A percentile compares a stretch with the other conserved stretches of the same genome.
These are phyloP conservation scores for Leucophenga maculata DNA, from an alignment of 2,888 invertebrate genomes.

Conservation along the genomic window DNA sequence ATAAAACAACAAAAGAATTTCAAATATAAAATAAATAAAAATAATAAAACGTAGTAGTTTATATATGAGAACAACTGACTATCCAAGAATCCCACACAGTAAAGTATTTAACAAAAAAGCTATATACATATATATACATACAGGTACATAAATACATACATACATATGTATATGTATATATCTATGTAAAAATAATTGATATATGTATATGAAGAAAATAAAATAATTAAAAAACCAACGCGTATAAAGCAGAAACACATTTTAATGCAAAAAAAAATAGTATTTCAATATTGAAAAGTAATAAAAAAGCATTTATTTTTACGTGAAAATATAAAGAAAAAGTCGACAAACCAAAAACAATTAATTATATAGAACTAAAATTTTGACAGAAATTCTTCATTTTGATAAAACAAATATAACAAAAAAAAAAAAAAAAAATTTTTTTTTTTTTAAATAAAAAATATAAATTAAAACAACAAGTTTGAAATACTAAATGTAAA, in stretches of 20 bases:
- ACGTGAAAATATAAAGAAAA: conserved; percentile 9
- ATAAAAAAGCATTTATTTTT: conserved; percentile 22
- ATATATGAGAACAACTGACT: conserved; percentile 18
- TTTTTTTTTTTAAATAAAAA: not conserved
- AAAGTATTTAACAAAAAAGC: conserved; percentile 18
- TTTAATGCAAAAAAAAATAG: not conserved
- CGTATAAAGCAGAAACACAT: not conserved
- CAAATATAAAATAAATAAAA: not conserved
- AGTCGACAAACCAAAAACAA: not conserved
- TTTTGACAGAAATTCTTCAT: conserved; percentile 9
- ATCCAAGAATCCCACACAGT: conserved; percentile 21
- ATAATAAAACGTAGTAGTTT: not conserved
- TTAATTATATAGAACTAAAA: conserved; percentile 6
- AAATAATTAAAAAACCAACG: not conserved
- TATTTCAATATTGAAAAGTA: conserved; percentile 1
- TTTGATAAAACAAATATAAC: conserved; percentile 10
- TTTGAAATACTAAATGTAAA: not conserved
- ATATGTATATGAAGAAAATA: not conserved
- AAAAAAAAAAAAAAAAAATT: conserved; percentile 13
- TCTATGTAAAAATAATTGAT: too few species aligned
- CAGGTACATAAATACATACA: conserved; percentile 23
- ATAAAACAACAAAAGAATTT: not conserved
- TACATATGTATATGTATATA: conserved; percentile 23
- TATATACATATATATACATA: too few species aligned
- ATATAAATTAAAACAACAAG: not conserved